Base-by-base conservation (phyloP, 2,888 invertebrate species). In the Napeogenes inachia region DNA sequence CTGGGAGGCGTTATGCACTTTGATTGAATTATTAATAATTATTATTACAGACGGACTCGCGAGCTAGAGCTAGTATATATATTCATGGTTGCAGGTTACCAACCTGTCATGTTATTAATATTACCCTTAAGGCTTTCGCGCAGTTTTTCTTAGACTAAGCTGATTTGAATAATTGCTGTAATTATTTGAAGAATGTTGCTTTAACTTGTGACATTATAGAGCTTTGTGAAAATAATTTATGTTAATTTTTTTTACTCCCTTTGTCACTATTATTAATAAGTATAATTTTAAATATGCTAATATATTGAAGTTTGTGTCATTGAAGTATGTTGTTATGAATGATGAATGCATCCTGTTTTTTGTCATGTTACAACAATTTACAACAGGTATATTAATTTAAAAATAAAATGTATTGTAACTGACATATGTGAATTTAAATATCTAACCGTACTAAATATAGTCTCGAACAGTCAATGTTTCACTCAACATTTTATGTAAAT, bases 141-240 rank as follows among this genome's bases (percentile, higher is more conserved):
- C 53, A 54, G 59, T 57, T 59, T 59, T 62, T 60, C 53, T 54
- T 38, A 56, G 45, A 45, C 53, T 57, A 60, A 63, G 54, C 54
- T 57, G 21, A 60, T 63, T 63, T 63, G 60, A 63, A 63, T 63
- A 63, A 63, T 55, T 57, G 54, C 60, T 42, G 21, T 55, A 54
- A 56, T 60, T 64, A 60, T 61, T 46, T 13, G n/a, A 45, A 13
- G 45, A 57, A 32, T 57, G 45, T 50, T n/a, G 50, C 50, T n/a
- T 12, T 50, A 50, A 50, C 30, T 30, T 50, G 50, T 50, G 30
- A 50, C 50, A 50, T 50, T 50, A 50, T 50, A 50, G n/a, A 21
- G 47, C 21, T 47, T 47, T 47, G 35, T 35, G 6, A 6, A 35
- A 3, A 30, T 50, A 50, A 50, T 50, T 30, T 30, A 30, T 50